Evolutionary conservation across 2,113 vertebrate species (phyloP).

Genomic region (Melospiza georgiana): DNA sequence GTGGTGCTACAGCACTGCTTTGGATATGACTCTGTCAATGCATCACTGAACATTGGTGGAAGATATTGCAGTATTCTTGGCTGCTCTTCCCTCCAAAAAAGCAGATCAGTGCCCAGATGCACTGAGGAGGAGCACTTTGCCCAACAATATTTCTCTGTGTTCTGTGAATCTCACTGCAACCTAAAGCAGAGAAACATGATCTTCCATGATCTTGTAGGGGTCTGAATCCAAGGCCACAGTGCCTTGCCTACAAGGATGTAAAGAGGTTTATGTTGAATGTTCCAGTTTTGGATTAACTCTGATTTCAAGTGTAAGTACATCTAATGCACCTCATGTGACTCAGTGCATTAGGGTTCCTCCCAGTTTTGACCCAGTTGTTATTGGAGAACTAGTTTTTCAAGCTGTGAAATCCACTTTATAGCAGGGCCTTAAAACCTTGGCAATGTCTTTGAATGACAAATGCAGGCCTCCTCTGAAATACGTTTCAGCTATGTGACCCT

Average conservation of each 20-base stretch:
- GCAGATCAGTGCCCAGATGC: background rate
- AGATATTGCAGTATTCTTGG: background rate
- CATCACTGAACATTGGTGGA: background rate
- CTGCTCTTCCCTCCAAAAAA: background rate
- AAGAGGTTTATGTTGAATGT: background rate
- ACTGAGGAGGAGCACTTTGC: background rate
- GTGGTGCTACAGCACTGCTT: background rate
- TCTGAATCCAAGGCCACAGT: background rate
- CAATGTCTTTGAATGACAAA: conserved; percentile 55
- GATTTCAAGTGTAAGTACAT: background rate
- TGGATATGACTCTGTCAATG: background rate
- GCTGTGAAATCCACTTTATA: conserved; percentile 8
- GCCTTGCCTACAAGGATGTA: background rate
- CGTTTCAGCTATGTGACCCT: conserved; percentile 33
- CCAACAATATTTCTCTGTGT: fast-evolving
- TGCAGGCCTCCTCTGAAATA: conserved; percentile 19
- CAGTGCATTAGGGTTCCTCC: background rate
- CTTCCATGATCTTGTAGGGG: background rate
- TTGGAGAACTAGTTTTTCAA: conserved; percentile 21
- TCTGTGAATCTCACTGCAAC: background rate
- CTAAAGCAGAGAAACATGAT: background rate
- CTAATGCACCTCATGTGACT: conserved; percentile 17
- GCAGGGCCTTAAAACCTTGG: conserved; percentile 26
- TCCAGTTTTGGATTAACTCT: background rate
- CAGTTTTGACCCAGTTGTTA: conserved; percentile 15